Evolutionary conservation across 1,140 invertebrate species (phyloP), one percentile per base, ranked within the genome.

Genomic region (Bicyclus anynana): DNA sequence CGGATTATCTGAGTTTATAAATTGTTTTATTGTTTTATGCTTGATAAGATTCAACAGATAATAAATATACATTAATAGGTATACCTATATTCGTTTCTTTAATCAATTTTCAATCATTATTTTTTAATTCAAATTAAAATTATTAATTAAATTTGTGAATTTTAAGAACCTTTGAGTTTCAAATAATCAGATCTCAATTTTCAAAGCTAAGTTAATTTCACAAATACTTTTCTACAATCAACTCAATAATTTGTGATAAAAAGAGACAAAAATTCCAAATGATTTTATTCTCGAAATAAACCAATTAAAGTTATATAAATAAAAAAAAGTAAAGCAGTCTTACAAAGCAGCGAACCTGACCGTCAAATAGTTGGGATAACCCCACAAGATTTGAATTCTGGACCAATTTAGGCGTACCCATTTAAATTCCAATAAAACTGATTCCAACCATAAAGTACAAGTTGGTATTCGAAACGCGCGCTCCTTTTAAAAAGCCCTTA

Each of bases 401-500:
- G 53, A 50, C 51, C 49, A 54, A 47, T 64, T 59, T 50, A 49
- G 53, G 38, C 20, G 12, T 38, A 55, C 59, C 67, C 65, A 78
- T 83, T 84, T 76, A 80, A 82, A 84, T 80, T 81, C 79, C 76
- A 69, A 74, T 73, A 74, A 77, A 79, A 79, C 63, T 66, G 73
- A 78, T 72, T 60, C 60, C 47, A 63, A 65, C 69, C 77, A 80
- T 85, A 83, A 79, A 69, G 81, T 83, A 87, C 80, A 64, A 52
- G 47, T 66, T 77, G 72, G 56, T 76, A 84, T 85, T 83, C 59
- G 69, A 84, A 84, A 83, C 73, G 84, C 80, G 71, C 69, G 64
- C 47, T 70, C 59, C 78, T 69, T 80, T 84, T 83, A 83, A 84
- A 83, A 85, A 76, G 68, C 67, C 76, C 77, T 85, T 83, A 83